Evolutionary conservation across 2,888 invertebrate genomes (phyloP).

Genomic region (Cataglyphis cursor): DNA sequence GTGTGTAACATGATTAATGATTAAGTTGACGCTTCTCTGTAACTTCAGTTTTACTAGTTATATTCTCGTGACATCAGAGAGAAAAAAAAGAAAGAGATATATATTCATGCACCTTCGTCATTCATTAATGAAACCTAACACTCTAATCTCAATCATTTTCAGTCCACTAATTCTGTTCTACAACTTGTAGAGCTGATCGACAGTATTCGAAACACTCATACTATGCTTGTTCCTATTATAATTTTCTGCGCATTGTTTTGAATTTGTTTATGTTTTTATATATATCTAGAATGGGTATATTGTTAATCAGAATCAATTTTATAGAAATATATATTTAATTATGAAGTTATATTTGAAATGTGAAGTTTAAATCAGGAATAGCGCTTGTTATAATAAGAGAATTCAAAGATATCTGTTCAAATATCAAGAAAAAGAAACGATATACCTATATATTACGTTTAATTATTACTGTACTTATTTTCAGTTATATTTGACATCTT

Average conservation of each 20-base stretch:
- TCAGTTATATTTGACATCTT: slow-evolving; percentile 68
- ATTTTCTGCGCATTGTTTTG: slow-evolving; percentile 41
- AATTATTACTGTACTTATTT: slow-evolving; percentile 74
- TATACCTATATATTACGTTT: slow-evolving; percentile 63
- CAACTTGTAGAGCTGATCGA: slow-evolving; percentile 48
- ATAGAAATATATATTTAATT: neutral
- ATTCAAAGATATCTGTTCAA: slow-evolving; percentile 43
- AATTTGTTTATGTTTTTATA: slow-evolving; percentile 35
- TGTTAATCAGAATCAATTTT: slow-evolving; percentile 30
- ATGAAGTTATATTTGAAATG: neutral
- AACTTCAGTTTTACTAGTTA: slow-evolving; percentile 82
- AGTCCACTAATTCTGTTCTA: slow-evolving; percentile 68
- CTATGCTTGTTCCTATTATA: slow-evolving; percentile 43
- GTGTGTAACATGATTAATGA: slow-evolving; percentile 86
- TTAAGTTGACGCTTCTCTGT: slow-evolving; percentile 85
- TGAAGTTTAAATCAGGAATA: slow-evolving; percentile 26
- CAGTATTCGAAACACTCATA: slow-evolving; percentile 58
- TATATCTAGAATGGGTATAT: slow-evolving; percentile 43
- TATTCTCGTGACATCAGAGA: slow-evolving; percentile 75
- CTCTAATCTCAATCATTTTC: slow-evolving; percentile 71
- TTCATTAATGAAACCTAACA: slow-evolving; percentile 78
- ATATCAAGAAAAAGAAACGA: slow-evolving; percentile 52
- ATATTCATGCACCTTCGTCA: slow-evolving; percentile 80
- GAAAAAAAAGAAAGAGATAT: slow-evolving; percentile 55
- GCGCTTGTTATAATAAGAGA: slow-evolving; percentile 58